These are phyloP conservation scores for Euspilapteryx auroguttella DNA, from an alignment of 2,888 invertebrate genomes.

Conservation along the genomic window DNA sequence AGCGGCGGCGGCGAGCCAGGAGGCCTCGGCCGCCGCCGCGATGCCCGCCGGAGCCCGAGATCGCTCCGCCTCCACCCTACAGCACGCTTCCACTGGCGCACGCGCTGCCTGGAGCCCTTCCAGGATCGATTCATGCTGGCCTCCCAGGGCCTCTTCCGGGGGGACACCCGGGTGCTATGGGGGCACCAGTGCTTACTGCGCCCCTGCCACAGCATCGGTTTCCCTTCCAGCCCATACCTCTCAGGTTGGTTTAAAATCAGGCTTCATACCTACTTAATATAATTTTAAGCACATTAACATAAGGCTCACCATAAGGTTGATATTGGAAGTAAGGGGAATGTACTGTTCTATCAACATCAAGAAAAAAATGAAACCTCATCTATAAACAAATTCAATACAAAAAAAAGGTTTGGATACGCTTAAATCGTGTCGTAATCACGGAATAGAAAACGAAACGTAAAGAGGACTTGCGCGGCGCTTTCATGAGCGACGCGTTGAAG, in stretches of 20 bases:
- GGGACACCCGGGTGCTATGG: too few species aligned
- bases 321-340: too few species aligned
- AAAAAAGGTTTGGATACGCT: too few species aligned
- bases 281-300: too few species aligned
- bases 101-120: slow-evolving; percentile 8
- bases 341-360: too few species aligned
- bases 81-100: slow-evolving; percentile 12
- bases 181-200: slow-evolving; percentile 15
- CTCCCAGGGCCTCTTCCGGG: slow-evolving; percentile 17
- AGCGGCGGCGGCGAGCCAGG: slow-evolving; percentile 53
- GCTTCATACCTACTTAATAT: too few species aligned
- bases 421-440: too few species aligned
- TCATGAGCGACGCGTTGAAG: slow-evolving; percentile 24
- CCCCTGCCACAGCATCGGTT: slow-evolving; percentile 16
- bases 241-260: too few species aligned
- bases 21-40: slow-evolving; percentile 36
- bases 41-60: slow-evolving; percentile 40
- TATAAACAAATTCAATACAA: too few species aligned
- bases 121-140: too few species aligned
- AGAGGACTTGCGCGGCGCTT: slow-evolving; percentile 8
- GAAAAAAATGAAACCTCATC: too few species aligned
- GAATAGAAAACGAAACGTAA: neutral
- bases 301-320: too few species aligned
- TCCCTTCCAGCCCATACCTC: slow-evolving; percentile 51
- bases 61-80: slow-evolving; percentile 40